phyloP scores from a whole-genome alignment of 2,797 vertebrate species.

The Poliocrania exsul region DNA sequence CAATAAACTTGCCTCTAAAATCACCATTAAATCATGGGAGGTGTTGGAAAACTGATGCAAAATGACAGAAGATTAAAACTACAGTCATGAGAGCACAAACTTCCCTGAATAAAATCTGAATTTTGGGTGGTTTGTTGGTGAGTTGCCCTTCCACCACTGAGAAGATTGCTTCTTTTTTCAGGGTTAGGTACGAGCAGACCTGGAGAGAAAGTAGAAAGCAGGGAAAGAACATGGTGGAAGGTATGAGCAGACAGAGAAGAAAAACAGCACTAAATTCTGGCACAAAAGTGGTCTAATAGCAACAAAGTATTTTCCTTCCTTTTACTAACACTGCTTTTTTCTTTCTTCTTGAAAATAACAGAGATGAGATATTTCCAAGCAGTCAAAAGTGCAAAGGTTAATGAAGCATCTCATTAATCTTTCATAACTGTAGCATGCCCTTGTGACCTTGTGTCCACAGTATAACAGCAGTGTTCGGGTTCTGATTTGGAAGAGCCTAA shows the following conservation, averaged over 20 bases:
- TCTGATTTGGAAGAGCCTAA: conserved; percentile 47
- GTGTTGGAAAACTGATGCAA: background rate
- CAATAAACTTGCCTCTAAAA: background rate
- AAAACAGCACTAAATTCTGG: background rate
- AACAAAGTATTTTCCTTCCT: background rate
- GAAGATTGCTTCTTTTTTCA: background rate
- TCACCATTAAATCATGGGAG: background rate
- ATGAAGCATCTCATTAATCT: conserved; percentile 74
- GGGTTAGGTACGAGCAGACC: background rate
- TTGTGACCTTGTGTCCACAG: conserved; percentile 38
- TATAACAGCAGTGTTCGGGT: conserved; percentile 4
- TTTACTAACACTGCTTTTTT: background rate
- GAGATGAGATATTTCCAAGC: conserved; percentile 37
- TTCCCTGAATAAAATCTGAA: background rate
- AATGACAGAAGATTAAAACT: background rate
- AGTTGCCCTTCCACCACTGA: background rate
- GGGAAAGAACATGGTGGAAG: background rate
- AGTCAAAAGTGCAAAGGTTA: conserved; percentile 69
- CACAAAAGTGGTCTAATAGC: background rate
- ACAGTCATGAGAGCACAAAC: background rate
- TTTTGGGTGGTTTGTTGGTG: background rate
- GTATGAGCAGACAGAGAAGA: background rate
- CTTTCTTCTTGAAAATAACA: background rate
- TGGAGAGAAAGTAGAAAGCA: background rate
- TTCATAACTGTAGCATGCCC: conserved; percentile 66